Evolutionary conservation across 2,888 invertebrate genomes (phyloP).

Genomic region (Lepidonotus clava): DNA sequence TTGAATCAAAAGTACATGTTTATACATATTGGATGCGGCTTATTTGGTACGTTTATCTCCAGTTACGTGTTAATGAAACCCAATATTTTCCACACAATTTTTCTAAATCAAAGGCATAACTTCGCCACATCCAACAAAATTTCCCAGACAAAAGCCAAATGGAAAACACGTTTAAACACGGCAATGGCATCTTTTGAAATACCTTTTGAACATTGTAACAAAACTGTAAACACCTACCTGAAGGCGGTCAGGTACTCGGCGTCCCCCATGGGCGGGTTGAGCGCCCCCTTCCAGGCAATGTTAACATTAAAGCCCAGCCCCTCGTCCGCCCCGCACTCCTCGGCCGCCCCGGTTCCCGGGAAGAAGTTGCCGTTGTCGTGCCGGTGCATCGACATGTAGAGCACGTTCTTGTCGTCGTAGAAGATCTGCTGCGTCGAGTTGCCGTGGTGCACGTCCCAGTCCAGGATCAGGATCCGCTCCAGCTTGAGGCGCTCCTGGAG

Average conservation of each 20-base stretch:
- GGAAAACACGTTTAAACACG: not conserved
- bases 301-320: conserved; percentile 97
- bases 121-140: too few relatives aligned
- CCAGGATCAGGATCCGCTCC: conserved; percentile 95
- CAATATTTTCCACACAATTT: too few relatives aligned
- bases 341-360: conserved; percentile 98
- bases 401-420: conserved; percentile 95
- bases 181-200: too few relatives aligned
- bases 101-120: too few relatives aligned
- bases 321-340: conserved; percentile 93
- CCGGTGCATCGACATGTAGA: conserved; percentile 98
- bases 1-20: too few relatives aligned
- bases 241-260: conserved; percentile 97
- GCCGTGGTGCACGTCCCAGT: conserved; percentile 99
- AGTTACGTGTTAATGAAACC: too few relatives aligned
- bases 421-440: conserved; percentile 99
- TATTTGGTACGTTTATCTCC: too few relatives aligned
- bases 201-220: too few relatives aligned
- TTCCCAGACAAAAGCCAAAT: too few relatives aligned
- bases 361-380: conserved; percentile 99
- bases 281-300: conserved; percentile 95
- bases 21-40: too few relatives aligned
- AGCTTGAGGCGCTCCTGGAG: conserved; percentile 91
- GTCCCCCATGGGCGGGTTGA: conserved; percentile 95
- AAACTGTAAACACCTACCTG: conserved; percentile 79